These are phyloP conservation scores for Yponomeuta malinellus DNA, from an alignment of 2,888 invertebrate genomes.

Conservation along the genomic window DNA sequence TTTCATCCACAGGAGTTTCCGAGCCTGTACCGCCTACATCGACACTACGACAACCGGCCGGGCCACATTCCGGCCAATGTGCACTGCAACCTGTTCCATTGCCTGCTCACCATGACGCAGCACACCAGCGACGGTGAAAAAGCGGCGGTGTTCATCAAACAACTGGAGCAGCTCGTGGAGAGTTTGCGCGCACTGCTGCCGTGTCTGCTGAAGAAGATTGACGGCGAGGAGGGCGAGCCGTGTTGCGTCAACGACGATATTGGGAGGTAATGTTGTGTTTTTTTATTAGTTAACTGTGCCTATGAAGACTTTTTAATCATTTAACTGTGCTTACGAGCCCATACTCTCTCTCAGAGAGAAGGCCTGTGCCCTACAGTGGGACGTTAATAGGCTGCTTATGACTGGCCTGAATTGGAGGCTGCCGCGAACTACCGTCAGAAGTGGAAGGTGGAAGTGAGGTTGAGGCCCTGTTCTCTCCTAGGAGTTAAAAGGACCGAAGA, in stretches of 20 bases:
- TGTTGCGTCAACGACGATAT: conserved; percentile 58
- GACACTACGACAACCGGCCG: conserved; percentile 59
- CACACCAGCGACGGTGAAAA: conserved; percentile 45
- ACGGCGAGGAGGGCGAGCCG: conserved; percentile 36
- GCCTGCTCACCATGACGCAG: conserved; percentile 54
- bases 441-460: too few relatives aligned
- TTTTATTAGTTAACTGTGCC: not conserved
- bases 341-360: too few relatives aligned
- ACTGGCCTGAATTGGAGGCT: too few relatives aligned
- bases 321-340: too few relatives aligned
- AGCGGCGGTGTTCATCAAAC: conserved; percentile 55
- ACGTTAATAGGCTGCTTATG: too few relatives aligned
- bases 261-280: conserved; percentile 39
- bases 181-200: conserved; percentile 54
- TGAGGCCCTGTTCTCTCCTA: too few relatives aligned
- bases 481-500: too few relatives aligned
- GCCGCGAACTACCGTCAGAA: too few relatives aligned
- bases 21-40: conserved; percentile 56
- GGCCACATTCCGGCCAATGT: conserved; percentile 55
- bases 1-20: conserved; percentile 47
- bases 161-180: conserved; percentile 52
- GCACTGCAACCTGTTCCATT: conserved; percentile 61
- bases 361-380: too few relatives aligned
- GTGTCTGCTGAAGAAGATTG: conserved; percentile 46
- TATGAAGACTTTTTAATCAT: too few relatives aligned